phyloP scores from a whole-genome alignment of 2,888 invertebrate genomes.

The Agrotis exclamationis region DNA sequence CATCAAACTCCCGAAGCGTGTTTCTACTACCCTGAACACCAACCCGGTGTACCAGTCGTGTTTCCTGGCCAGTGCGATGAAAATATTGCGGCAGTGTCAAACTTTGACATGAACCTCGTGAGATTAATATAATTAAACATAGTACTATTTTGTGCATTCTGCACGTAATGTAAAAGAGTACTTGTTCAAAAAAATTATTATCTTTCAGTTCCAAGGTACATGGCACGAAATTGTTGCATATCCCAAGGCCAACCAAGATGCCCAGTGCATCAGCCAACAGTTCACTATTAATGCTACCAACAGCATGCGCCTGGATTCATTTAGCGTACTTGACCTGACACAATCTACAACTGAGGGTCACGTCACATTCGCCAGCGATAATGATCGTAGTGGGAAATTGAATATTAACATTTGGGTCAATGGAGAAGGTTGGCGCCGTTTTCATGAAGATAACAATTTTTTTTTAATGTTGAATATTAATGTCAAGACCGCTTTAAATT shows the following conservation, averaged over 20 bases:
- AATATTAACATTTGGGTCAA: constrained; percentile 62
- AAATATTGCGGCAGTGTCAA: constrained; percentile 70
- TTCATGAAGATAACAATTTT: constrained; percentile 62
- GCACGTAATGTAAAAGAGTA: constrained; percentile 31
- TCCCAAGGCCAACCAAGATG: constrained; percentile 74
- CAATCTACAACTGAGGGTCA: constrained; percentile 62
- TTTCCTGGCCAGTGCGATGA: constrained; percentile 81
- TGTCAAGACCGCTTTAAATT: constrained; percentile 24
- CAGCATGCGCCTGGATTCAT: constrained; percentile 69
- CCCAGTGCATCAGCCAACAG: constrained; percentile 78
- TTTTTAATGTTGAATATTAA: neutral
- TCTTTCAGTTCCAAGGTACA: constrained; percentile 73
- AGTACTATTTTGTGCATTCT: neutral
- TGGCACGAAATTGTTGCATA: constrained; percentile 80
- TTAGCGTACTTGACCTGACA: constrained; percentile 70
- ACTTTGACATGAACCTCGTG: constrained; percentile 73
- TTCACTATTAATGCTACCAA: constrained; percentile 65
- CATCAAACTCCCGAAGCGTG: constrained; percentile 77
- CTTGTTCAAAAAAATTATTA: neutral
- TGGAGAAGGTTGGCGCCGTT: constrained; percentile 26
- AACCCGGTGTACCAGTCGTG: constrained; percentile 72
- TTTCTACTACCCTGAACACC: constrained; percentile 79
- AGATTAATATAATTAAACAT: constrained; percentile 30
- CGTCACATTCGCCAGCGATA: constrained; percentile 66
- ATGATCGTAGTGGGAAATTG: constrained; percentile 72